Evolutionary conservation across 2,113 vertebrate genomes (phyloP).

Genomic region (Lichenostomus cassidix): DNA sequence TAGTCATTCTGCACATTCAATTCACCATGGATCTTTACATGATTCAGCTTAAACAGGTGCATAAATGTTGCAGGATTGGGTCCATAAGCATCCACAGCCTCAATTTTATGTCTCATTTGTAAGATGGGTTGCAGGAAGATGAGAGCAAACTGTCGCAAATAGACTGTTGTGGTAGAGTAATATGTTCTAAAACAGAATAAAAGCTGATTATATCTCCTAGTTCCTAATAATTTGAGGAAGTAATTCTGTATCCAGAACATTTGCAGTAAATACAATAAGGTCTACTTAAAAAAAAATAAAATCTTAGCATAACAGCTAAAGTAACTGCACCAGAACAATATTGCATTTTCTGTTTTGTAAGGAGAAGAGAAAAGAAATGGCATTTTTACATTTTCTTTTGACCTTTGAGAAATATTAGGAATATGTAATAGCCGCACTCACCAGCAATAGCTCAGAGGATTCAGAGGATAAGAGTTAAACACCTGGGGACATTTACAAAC

Average conservation of each 20-base stretch:
- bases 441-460: slow-evolving; percentile 33
- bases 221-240: slow-evolving; percentile 54
- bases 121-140: slow-evolving; percentile 37
- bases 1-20: neutral
- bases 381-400: slow-evolving; percentile 67
- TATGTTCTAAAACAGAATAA: slow-evolving; percentile 42
- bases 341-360: slow-evolving; percentile 22
- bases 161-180: slow-evolving; percentile 7
- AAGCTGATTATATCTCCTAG: slow-evolving; percentile 51
- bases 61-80: slow-evolving; percentile 50
- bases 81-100: slow-evolving; percentile 10
- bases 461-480: slow-evolving; percentile 48
- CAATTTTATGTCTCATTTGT: slow-evolving; percentile 46
- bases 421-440: slow-evolving; percentile 56
- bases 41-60: slow-evolving; percentile 59
- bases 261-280: slow-evolving; percentile 58
- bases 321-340: slow-evolving; percentile 35
- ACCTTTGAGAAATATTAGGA: slow-evolving; percentile 71
- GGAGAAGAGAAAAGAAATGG: slow-evolving; percentile 38
- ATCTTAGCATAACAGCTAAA: slow-evolving; percentile 12
- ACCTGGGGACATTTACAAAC: slow-evolving; percentile 61
- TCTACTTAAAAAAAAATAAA: slow-evolving; percentile 13
- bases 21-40: neutral
- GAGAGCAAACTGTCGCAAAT: slow-evolving; percentile 37
- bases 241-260: slow-evolving; percentile 52